Conservation (phyloP, 2,888 invertebrate species). For the Meteorus colon region DNA sequence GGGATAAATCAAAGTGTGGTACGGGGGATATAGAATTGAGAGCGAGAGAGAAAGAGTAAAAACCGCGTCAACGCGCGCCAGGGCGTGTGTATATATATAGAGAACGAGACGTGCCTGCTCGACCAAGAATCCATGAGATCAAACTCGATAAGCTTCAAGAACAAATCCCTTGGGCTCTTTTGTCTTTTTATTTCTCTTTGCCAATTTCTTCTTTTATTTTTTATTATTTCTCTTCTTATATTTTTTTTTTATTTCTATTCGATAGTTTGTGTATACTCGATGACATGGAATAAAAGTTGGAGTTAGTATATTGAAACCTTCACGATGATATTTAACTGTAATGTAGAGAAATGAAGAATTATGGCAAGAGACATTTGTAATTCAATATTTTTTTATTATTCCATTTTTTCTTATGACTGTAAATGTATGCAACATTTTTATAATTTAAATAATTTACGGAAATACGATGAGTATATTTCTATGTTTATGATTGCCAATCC, state of each 20-base stretch:
- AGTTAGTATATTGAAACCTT: background rate
- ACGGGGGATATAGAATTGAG: slow-evolving; percentile 22
- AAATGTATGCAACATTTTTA: too few relatives aligned
- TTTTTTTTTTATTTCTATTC: slow-evolving; percentile 2
- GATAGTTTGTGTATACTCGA: background rate
- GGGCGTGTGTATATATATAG: background rate
- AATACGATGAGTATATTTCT: too few relatives aligned
- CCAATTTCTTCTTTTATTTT: background rate
- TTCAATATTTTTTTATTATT: too few relatives aligned
- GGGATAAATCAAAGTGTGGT: slow-evolving; percentile 38
- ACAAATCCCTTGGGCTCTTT: slow-evolving; percentile 30
- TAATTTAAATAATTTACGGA: too few relatives aligned
- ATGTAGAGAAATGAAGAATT: too few relatives aligned
- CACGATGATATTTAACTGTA: too few relatives aligned
- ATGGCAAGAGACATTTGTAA: too few relatives aligned
- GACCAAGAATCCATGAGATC: slow-evolving; percentile 36
- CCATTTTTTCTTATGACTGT: too few relatives aligned
- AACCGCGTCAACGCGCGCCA: slow-evolving; percentile 24
- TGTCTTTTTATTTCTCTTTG: slow-evolving; percentile 11
- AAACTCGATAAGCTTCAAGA: slow-evolving; percentile 36
- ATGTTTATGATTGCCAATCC: too few relatives aligned
- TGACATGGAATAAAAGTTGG: background rate
- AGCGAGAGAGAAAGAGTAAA: background rate
- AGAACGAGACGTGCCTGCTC: slow-evolving; percentile 21
- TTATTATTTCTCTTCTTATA: background rate